phyloP scores from a whole-genome alignment of 2,113 vertebrate genomes.

The Archocentrus centrarchus region DNA sequence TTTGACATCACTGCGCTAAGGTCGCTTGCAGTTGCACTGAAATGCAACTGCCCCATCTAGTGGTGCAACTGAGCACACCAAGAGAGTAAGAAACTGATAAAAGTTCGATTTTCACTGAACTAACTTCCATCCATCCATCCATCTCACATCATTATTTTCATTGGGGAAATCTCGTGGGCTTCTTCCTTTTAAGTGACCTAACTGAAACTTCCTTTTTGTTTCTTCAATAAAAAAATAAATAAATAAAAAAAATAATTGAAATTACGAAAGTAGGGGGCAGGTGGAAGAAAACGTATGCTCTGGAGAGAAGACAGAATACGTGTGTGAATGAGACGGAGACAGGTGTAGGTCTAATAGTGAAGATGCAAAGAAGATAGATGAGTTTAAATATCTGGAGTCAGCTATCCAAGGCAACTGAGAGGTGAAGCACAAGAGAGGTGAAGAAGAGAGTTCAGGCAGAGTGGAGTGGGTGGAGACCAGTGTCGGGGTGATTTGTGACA shows the following conservation, averaged over 20 bases:
- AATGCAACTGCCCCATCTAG: constrained; percentile 29
- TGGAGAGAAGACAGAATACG: background rate
- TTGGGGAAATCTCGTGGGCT: background rate
- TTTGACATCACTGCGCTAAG: background rate
- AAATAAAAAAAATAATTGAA: no score
- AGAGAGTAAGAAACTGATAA: accelerated
- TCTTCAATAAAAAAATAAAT: background rate
- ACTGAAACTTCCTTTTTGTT: background rate
- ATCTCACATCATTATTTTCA: background rate
- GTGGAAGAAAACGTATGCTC: background rate
- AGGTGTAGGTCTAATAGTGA: background rate
- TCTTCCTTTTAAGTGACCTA: background rate
- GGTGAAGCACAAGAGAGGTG: background rate
- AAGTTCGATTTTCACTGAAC: background rate
- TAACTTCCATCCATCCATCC: background rate
- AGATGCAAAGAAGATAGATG: background rate
- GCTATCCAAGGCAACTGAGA: background rate
- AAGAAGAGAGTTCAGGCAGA: background rate
- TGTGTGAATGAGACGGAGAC: background rate
- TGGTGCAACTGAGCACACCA: background rate
- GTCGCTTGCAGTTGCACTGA: background rate
- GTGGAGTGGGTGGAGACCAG: no score
- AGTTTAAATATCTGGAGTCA: background rate
- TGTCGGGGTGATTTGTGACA: no score
- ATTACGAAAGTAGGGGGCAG: background rate